Conservation (phyloP, 2,797 vertebrate species). For the Paguma larvata region DNA sequence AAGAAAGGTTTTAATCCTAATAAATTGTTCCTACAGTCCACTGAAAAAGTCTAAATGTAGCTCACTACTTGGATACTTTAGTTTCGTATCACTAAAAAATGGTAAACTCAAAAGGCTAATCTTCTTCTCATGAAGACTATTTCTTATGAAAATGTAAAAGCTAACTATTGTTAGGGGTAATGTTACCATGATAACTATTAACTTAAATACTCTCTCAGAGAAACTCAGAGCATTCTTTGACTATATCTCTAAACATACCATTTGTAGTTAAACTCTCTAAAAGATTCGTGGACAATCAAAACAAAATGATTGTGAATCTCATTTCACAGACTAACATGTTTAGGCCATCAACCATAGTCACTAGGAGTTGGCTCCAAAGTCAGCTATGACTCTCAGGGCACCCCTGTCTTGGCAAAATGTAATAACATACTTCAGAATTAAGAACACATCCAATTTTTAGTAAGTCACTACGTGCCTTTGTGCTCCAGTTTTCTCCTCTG, state of each 20-base stretch:
- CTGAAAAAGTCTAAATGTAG: not conserved
- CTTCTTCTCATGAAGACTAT: slow-evolving; percentile 25
- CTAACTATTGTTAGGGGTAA: not conserved
- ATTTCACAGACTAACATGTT: not conserved
- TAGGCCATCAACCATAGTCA: not conserved
- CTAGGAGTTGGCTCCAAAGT: not conserved
- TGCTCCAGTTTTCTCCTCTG: not conserved
- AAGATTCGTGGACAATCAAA: slow-evolving; percentile 47
- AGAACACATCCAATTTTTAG: not conserved
- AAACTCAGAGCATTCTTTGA: not conserved
- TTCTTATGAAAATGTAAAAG: not conserved
- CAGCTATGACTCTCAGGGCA: not conserved
- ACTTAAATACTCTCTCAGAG: not conserved
- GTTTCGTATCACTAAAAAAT: slow-evolving; percentile 6
- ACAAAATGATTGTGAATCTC: not conserved
- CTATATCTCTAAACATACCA: not conserved
- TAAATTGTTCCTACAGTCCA: not conserved
- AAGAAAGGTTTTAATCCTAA: not conserved
- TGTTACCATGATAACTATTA: not conserved
- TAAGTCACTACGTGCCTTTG: not conserved
- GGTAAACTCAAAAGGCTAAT: slow-evolving; percentile 13
- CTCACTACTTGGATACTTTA: not conserved
- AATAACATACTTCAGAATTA: not conserved
- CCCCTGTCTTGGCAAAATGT: not conserved
- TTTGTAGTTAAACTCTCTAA: not conserved